These are phyloP conservation scores for Apocrypta bakeri DNA, from an alignment of 1,140 invertebrate genomes.

Conservation along the genomic window DNA sequence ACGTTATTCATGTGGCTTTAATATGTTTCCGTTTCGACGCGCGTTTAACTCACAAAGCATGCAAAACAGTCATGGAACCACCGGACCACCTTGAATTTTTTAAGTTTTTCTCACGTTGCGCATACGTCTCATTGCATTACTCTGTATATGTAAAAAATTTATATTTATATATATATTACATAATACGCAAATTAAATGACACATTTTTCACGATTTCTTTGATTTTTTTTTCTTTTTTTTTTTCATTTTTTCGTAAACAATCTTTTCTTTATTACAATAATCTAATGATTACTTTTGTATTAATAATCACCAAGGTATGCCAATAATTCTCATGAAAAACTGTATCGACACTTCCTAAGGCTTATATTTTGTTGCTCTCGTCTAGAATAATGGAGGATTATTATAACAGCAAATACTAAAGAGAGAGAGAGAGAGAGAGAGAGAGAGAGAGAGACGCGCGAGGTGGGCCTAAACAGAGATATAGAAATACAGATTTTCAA, in stretches of 20 bases:
- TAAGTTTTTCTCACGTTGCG: conserved; percentile 1
- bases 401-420: background rate
- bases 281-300: background rate
- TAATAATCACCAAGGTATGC: background rate
- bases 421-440: too few relatives aligned
- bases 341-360: background rate
- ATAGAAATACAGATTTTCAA: background rate
- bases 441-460: background rate
- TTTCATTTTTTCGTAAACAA: background rate
- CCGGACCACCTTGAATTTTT: background rate
- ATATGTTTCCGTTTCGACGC: background rate
- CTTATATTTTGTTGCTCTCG: background rate
- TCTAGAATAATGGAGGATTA: conserved; percentile 2
- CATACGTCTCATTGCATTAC: background rate
- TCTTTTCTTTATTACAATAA: background rate
- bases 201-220: background rate
- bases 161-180: background rate
- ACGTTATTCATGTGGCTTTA: background rate
- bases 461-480: background rate
- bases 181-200: background rate
- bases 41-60: background rate
- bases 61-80: background rate
- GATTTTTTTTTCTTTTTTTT: background rate
- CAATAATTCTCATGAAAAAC: background rate
- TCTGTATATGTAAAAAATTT: background rate